Evolutionary conservation across 2,888 invertebrate species (phyloP), one percentile per base, ranked within the genome.

Genomic region (Hirudinaria manillensis): DNA sequence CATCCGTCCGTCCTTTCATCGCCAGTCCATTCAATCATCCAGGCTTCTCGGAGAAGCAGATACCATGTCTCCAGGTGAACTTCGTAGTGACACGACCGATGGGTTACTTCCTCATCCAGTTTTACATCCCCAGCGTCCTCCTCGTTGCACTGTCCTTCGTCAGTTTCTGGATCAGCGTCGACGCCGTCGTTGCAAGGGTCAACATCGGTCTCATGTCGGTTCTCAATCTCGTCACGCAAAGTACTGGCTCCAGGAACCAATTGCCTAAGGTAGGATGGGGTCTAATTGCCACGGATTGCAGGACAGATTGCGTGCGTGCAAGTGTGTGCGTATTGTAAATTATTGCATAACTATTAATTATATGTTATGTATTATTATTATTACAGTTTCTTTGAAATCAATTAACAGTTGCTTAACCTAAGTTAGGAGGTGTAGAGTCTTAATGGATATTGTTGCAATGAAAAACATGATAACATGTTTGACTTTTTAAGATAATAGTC

Each of bases 71-170:
- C 21, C 72, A 78, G 65, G 78, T 76, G 21, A 77, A 70, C 61
- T 79, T 79, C 72, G 65, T 76, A 61, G 76, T 79, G 19, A 78
- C 78, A 51, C 72, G 79, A 19, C 77, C 78, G 70, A 76, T 80
- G 71, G 79, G 78, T 21, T 80, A 77, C 76, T 80, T 76, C 76
- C 73, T 79, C 76, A 80, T 80, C 75, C 80, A 80, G 76, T 70
- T 78, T 38, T 80, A 79, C 75, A 75, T 80, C 21, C 80, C 80
- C 4, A 77, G 77, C 66, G 74, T 79, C 32, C 77, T 80, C n/a
- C 77, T 94, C 83, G 94, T 94, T 67, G 93, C 94, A 76, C 93
- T 94, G 92, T 93, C 93, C 89, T 94, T 94, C 94, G 93, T 94
- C 80, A 93, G 94, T 0, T 94, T 94, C 87, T 94, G 94, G 94